Evolutionary conservation across 2,113 vertebrate species (phyloP).

Genomic region (Vulpes ferrilata): DNA sequence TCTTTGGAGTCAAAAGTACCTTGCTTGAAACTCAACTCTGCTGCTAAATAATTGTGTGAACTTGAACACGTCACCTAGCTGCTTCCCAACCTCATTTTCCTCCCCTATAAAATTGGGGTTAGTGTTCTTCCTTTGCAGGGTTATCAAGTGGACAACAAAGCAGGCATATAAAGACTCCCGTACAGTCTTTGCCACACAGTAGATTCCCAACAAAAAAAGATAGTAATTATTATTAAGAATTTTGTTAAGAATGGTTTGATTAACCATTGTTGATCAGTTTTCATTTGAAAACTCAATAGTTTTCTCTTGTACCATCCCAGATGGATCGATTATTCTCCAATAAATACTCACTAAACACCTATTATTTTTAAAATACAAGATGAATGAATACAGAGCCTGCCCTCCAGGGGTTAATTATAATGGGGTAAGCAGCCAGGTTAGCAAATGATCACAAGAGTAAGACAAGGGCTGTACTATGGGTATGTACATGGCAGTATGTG

Average conservation of each 20-base stretch:
- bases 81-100: neutral
- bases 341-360: conserved; percentile 31
- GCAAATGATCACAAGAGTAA: neutral
- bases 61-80: neutral
- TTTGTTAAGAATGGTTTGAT: too few species aligned
- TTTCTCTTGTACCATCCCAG: conserved; percentile 37
- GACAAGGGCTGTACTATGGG: neutral
- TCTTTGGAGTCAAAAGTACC: neutral
- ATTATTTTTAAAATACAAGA: conserved; percentile 53
- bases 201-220: conserved; percentile 35
- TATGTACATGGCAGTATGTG: neutral
- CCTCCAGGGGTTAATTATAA: conserved; percentile 15
- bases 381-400: neutral
- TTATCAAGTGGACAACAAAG: neutral
- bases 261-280: conserved; percentile 21
- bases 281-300: conserved; percentile 21
- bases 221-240: conserved; percentile 18
- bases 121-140: neutral
- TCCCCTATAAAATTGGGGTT: neutral
- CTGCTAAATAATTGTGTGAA: conserved; percentile 38
- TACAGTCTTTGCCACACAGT: neutral
- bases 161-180: neutral
- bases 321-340: conserved; percentile 35
- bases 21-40: neutral
- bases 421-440: neutral